Evolutionary conservation across 1,140 invertebrate genomes (phyloP).

Genomic region (Ylistrum balloti): DNA sequence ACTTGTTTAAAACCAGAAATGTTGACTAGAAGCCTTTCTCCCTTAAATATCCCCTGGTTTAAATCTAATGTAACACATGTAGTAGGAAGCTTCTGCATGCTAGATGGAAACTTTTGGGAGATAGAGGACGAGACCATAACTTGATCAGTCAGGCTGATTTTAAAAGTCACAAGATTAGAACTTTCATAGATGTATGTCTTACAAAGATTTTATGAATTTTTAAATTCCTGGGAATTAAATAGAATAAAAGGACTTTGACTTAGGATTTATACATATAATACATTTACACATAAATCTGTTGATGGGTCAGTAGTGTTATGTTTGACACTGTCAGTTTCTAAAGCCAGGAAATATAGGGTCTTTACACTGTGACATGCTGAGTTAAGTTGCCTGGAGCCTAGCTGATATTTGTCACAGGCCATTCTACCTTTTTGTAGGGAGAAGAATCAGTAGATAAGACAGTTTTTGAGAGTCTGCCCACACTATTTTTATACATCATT

Average conservation of each 20-base stretch:
- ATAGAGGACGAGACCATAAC: too few relatives aligned
- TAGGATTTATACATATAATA: not conserved
- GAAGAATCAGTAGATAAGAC: not conserved
- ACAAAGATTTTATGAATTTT: conserved; percentile 5
- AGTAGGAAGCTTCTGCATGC: not conserved
- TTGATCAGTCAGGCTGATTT: not conserved
- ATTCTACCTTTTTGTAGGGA: not conserved
- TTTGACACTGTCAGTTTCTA: conserved; percentile 7
- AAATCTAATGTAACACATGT: not conserved
- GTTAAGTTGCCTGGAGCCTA: not conserved
- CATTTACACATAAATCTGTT: conserved; percentile 3
- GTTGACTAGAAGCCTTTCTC: not conserved
- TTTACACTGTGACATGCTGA: not conserved
- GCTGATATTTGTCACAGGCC: not conserved
- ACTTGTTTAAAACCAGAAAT: not conserved
- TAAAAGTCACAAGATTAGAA: not conserved
- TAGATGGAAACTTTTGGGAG: not conserved
- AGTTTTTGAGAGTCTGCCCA: not conserved
- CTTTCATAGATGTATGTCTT: not conserved
- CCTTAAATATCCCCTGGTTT: not conserved
- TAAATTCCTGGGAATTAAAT: not conserved
- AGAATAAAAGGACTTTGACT: not conserved
- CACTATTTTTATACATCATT: not conserved
- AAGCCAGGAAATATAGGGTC: not conserved
- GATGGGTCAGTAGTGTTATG: not conserved